Base-by-base conservation (phyloP, 2,888 invertebrate species). In the Podabrus alpinus region DNA sequence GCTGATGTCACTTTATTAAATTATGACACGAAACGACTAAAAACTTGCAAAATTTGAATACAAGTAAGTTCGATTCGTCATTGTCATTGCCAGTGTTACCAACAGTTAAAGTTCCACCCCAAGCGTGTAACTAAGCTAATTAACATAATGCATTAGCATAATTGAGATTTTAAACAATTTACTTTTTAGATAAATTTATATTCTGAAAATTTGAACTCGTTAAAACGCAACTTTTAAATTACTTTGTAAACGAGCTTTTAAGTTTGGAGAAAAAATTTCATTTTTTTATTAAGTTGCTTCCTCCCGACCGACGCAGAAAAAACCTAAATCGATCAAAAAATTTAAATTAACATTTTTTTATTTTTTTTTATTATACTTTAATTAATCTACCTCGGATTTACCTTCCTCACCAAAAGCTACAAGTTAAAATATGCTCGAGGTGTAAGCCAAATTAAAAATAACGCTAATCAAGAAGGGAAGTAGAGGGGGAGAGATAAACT, bases 61-160 rank as follows among this genome's bases (percentile, higher is more conserved):
- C 73, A 78, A 75, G 73, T 75, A 78, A 78, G 73, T 77, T 72
- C 77, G 75, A 82, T 82, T 76, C 79, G 80, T 82, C 82, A 81
- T 79, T 81, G 82, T 82, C 82, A 81, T 73, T 72, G 68, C 73
- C 82, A 82, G 79, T 78, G 80, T 80, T 79, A 73, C 80, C 78
- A 81, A 81, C 81, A 80, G 76, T 76, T 74, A 72, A 75, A 72
- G 81, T 77, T 78, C 81, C 79, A 77, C 82, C 82, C 82, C 75
- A 81, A 81, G 77, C 81, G 73, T 82, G 82, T 82, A 79, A 79
- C 79, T 75, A 75, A 73, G 70, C 78, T 79, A 80, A 82, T 82
- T 82, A 82, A 82, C 82, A 82, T 82, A 82, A 60, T 66, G 67
- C 80, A 81, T 82, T 82, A 80, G 80, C 82, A 82, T 82, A 78